Conservation (phyloP, 2,797 vertebrate species). For the Falco columbarius region DNA sequence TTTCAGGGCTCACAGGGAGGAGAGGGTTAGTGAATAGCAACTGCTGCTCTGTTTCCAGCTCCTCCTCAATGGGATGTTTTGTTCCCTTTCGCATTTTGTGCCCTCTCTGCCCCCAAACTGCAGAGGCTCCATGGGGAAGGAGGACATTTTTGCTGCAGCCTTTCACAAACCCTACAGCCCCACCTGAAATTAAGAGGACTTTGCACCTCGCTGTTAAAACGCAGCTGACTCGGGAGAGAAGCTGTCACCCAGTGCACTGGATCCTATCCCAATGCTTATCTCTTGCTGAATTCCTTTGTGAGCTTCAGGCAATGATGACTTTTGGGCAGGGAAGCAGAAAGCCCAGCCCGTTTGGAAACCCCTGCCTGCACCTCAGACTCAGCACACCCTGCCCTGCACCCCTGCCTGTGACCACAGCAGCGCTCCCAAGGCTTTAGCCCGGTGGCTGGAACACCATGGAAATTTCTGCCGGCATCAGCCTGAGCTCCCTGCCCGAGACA, state of each 20-base stretch:
- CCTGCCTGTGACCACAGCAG: accelerated
- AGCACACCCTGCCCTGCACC: background rate
- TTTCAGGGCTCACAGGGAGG: background rate
- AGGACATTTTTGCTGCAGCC: background rate
- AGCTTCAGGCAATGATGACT: background rate
- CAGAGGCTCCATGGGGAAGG: background rate
- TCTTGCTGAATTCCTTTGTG: background rate
- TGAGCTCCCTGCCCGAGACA: background rate
- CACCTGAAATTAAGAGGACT: background rate
- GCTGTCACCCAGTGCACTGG: background rate
- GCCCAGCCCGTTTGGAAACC: background rate
- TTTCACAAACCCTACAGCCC: background rate
- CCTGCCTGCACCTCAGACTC: background rate
- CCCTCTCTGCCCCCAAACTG: background rate
- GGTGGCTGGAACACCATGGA: background rate
- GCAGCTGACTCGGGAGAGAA: background rate
- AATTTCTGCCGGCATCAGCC: background rate
- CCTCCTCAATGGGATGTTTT: background rate
- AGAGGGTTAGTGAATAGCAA: background rate
- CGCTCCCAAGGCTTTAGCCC: background rate
- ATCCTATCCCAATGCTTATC: background rate
- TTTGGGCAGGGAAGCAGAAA: background rate
- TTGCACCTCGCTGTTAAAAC: background rate
- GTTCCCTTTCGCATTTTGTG: background rate
- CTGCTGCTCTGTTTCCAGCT: background rate